A percentile compares a stretch with the other conserved stretches of the same genome.
Evolutionary conservation across 2,888 invertebrate species (phyloP).

Genomic region (Chloroclysta siterata): DNA sequence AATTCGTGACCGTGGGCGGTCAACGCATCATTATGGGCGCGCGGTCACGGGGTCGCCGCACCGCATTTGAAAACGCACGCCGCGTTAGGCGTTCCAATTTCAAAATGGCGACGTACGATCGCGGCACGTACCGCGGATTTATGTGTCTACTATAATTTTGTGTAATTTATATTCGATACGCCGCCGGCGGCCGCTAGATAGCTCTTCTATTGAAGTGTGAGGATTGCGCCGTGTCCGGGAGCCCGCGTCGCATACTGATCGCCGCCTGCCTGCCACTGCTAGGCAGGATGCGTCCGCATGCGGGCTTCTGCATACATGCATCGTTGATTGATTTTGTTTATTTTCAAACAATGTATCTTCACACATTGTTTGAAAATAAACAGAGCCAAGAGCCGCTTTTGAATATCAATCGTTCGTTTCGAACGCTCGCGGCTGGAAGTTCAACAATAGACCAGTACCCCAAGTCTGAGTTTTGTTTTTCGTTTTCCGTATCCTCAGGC

Average conservation of each 20-base stretch:
- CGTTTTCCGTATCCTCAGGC: no score
- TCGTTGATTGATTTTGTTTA: slow-evolving; percentile 56
- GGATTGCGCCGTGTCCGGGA: slow-evolving; percentile 70
- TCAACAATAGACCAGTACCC: slow-evolving; percentile 24
- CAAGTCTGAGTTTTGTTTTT: no score
- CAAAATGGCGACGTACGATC: slow-evolving; percentile 62
- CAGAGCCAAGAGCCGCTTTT: slow-evolving; percentile 50
- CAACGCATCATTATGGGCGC: slow-evolving; percentile 78
- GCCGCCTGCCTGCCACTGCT: slow-evolving; percentile 31
- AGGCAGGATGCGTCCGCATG: slow-evolving; percentile 66
- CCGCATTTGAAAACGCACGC: slow-evolving; percentile 59
- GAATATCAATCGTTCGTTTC: slow-evolving; percentile 52
- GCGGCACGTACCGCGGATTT: slow-evolving; percentile 63
- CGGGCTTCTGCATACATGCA: slow-evolving; percentile 61
- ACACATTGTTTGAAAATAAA: slow-evolving; percentile 58
- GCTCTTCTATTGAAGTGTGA: slow-evolving; percentile 74
- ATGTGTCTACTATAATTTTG: slow-evolving; percentile 72
- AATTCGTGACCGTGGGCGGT: slow-evolving; percentile 77
- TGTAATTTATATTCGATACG: slow-evolving; percentile 82
- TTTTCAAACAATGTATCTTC: slow-evolving; percentile 55
- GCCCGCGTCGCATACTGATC: slow-evolving; percentile 71
- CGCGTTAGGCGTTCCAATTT: slow-evolving; percentile 52
- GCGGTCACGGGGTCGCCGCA: slow-evolving; percentile 80
- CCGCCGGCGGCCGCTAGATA: slow-evolving; percentile 70
- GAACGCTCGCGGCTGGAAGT: slow-evolving; percentile 26